Percentiles rank a stretch among this genome's conserved stretches.
Evolutionary conservation across 2,113 vertebrate species (phyloP).

Genomic region (Scartelaos histophorus): DNA sequence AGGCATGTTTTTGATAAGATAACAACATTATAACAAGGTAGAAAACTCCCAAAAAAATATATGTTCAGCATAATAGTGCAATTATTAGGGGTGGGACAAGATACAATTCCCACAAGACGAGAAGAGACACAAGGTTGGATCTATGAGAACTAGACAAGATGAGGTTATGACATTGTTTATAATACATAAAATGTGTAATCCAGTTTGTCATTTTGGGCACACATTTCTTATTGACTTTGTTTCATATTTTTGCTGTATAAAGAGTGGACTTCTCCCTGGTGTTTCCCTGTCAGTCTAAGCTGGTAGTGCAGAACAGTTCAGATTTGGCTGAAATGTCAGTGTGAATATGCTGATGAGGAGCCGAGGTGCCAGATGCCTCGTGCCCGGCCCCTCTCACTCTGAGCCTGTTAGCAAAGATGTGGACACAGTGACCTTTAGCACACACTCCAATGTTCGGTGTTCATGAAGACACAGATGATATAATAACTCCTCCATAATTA

Average conservation of each 20-base stretch:
- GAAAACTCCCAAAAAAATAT: too few species aligned
- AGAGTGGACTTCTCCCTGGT: slow-evolving; percentile 53
- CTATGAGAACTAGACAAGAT: too few species aligned
- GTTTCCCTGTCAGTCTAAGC: slow-evolving; percentile 48
- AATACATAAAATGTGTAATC: too few species aligned
- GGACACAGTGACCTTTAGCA: slow-evolving; percentile 37
- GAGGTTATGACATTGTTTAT: too few species aligned
- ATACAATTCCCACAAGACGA: too few species aligned
- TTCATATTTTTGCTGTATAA: slow-evolving; percentile 48
- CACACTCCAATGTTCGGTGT: slow-evolving; percentile 26
- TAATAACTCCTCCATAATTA: not conserved
- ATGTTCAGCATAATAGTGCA: slow-evolving; percentile 24
- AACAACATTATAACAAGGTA: too few species aligned
- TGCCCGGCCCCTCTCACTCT: slow-evolving; percentile 37
- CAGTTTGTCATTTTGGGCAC: too few species aligned
- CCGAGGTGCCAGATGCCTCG: slow-evolving; percentile 45
- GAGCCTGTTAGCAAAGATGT: slow-evolving; percentile 20
- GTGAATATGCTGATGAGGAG: slow-evolving; percentile 64
- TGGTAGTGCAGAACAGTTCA: slow-evolving; percentile 58
- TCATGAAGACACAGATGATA: not conserved
- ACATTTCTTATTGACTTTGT: too few species aligned
- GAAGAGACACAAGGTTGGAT: too few species aligned
- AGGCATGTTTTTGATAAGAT: too few species aligned
- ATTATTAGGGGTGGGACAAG: slow-evolving; percentile 40
- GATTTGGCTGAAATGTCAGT: slow-evolving; percentile 64